Evolutionary conservation across 2,888 invertebrate species (phyloP), one percentile per base, ranked within the genome.

Genomic region (Lydus trimaculatus): DNA sequence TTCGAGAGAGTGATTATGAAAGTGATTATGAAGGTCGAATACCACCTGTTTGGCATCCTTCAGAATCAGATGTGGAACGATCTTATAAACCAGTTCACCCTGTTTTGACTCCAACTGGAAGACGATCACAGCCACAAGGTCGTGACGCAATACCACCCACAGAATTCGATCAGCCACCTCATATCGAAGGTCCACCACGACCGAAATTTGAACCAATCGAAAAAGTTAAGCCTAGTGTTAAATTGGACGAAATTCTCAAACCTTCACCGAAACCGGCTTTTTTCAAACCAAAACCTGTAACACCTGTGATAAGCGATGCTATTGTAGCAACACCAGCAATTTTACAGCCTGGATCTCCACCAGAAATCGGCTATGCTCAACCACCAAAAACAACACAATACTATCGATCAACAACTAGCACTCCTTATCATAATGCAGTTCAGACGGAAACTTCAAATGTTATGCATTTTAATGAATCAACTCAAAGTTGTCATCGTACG

Each of bases 381-480:
- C 84, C 87, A 3, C 87, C 87, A 33, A 80, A 78, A 70, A 84
- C 86, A 66, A 87, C 85, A 60, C 88, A 85, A 83, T 89, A 83
- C 84, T 89, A 87, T 83, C 87, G 87, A 69, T 88, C 89, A 0
- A 86, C 87, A 15, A 87, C 89, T 0, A 88, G 89, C 13, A 83
- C 87, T 15, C 90, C 89, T 0, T 85, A 87, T 78, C 90, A 90
- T 63, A 89, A 88, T 74, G 90, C 91, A 0, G 85, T 91, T 62
- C 91, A 90, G 61, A 90, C 90, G 0, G 91, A 92, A 83, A 90
- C 89, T 2, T 91, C 90, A 65, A 91, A 91, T 76, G 88, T 89
- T n/a, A 89, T 92, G 82, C 89, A 90, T 76, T 91, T 91, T 86
- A 89, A 91, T 72, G 92, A 92, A 79, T 89, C 91, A 0, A 90